Evolutionary conservation across 1,140 invertebrate species (phyloP), one percentile per base, ranked within the genome.

Genomic region (Dryas iulia): DNA sequence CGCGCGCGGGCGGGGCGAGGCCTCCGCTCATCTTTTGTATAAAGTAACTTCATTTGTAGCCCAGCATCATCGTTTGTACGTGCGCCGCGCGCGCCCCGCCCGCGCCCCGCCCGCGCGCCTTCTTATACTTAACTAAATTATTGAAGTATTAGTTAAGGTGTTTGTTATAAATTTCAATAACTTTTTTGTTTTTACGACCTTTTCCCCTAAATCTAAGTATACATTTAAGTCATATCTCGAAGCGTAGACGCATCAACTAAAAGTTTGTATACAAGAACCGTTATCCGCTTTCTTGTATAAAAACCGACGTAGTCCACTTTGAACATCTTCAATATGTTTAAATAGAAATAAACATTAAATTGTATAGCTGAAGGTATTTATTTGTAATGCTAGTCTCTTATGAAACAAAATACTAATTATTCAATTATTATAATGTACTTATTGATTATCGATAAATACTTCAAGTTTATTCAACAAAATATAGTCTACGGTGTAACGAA

Each of bases 381-480:
- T 90, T 91, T 90, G 87, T 91, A 90, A 90, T 89, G 89, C 89
- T 91, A 91, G 89, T 91, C 89, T 91, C 89, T 90, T 91, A 90
- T 89, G 87, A 91, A 89, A 89, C 84, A 87, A 86, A 47, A 89
- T 89, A 91, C 87, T 91, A 91, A 91, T 90, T 90, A 91, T 91
- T 91, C 89, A 91, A 90, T 91, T 89, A 91, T 90, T 89, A 86
- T 91, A 91, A 91, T 88, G 89, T 91, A 91, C 87, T 91, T 90
- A 90, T 90, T 91, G 87, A 91, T 91, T 89, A 91, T 91, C 84
- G 89, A 91, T 91, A 89, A 90, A 89, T 91, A 91, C 85, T 91
- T 91, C 85, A 88, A 91, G 83, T 91, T 91, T 91, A 89, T 89
- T 89, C 84, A 89, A 89, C 80, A 84, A 88, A 79, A 85, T 88